Percentiles rank a stretch among this genome's conserved stretches.
These are phyloP conservation scores for Mythimna albipuncta DNA, from an alignment of 2,888 invertebrate genomes.

Conservation along the genomic window DNA sequence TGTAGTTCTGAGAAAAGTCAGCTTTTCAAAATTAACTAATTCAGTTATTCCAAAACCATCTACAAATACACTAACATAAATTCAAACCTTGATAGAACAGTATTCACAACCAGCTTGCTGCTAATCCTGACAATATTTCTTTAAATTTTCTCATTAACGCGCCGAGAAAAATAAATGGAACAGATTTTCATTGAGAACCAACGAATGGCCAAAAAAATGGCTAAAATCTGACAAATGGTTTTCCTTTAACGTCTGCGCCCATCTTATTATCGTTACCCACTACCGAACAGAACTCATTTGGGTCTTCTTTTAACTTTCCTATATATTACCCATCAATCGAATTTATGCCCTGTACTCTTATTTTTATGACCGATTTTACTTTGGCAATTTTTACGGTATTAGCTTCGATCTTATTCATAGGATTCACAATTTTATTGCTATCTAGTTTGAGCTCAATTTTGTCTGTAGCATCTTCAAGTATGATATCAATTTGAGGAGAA, in stretches of 20 bases:
- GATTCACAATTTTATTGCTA: constrained; percentile 69
- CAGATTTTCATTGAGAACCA: constrained; percentile 88
- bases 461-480: constrained; percentile 68
- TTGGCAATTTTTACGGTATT: constrained; percentile 66
- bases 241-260: constrained; percentile 91
- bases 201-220: constrained; percentile 88
- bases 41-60: not conserved
- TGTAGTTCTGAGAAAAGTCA: too few species aligned
- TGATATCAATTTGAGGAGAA: constrained; percentile 91
- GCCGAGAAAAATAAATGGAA: constrained; percentile 86
- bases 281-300: constrained; percentile 90
- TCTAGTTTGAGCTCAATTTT: constrained; percentile 70
- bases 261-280: constrained; percentile 91
- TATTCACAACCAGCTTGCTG: constrained; percentile 4
- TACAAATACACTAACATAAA: not conserved
- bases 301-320: constrained; percentile 82
- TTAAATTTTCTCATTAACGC: constrained; percentile 83
- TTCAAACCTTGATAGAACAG: not conserved
- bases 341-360: constrained; percentile 63
- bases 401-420: constrained; percentile 58
- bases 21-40: not conserved
- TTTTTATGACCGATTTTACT: constrained; percentile 69
- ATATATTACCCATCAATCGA: constrained; percentile 65
- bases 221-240: constrained; percentile 90
- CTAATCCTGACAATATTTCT: constrained; percentile 63